Evolutionary conservation across 2,888 invertebrate genomes (phyloP), one percentile per base, ranked within the genome.

Genomic region (Amblyjoppa fuscipennis): DNA sequence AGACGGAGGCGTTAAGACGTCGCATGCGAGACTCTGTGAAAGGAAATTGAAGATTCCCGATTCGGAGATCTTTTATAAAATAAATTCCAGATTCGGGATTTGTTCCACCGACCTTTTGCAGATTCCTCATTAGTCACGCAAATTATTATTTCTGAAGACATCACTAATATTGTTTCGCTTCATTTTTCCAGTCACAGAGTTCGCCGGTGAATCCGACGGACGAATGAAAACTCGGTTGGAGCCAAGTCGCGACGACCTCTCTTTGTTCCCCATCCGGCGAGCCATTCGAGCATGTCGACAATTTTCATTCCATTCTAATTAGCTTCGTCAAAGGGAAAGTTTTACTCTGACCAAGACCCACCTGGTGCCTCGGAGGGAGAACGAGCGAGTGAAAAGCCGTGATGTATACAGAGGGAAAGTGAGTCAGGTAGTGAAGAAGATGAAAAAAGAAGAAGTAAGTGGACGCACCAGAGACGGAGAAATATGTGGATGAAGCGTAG

Each of bases 251-350:
- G 74, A 45, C 59, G 61, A 5, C n/a, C 3, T 25, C 25, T 56
- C 38, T 53, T 25, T 25, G 13, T 28, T 28, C 41, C 28, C n/a
- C 66, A 56, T 49, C 45, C 45, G 49, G 51, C 51, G 53, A 68
- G 51, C 51, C 75, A 79, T 64, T 45, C 79, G 71, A 25, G 61
- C 78, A 79, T 59, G 75, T 59, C 66, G 66, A 79, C 85, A 82
- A 82, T 85, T 85, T 85, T 76, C 79, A 75, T 85, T 84, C 71
- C 70, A 82, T 85, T 85, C 85, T 82, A 82, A 85, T 85, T 85
- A 85, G 75, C 79, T n/a, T 53, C 53, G 75, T 85, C 82, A 85
- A 85, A 85, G 79, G 59, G 75, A 82, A 82, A 85, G 85, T 85
- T 85, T 82, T 82, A 85, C 70, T 25, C 31, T 25, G 53, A 81